Percentiles rank a stretch among this genome's conserved stretches.
Conservation (phyloP, 2,797 vertebrate species). For the Clamator glandarius region DNA sequence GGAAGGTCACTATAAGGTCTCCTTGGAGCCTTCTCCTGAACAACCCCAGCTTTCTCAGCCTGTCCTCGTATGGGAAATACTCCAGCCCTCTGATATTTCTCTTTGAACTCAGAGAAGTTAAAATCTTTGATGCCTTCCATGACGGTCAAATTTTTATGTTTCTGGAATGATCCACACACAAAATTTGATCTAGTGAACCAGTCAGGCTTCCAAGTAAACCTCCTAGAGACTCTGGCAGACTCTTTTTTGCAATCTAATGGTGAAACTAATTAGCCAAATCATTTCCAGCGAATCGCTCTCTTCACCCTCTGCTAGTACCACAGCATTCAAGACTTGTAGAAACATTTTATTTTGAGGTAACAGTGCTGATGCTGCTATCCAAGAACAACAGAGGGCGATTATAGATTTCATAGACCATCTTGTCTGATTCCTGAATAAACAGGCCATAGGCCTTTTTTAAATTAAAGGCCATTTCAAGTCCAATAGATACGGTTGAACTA, state of each 20-base stretch:
- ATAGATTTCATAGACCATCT: constrained; percentile 3
- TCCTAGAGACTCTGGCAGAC: background rate
- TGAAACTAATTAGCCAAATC: background rate
- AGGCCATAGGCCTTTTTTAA: background rate
- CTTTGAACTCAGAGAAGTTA: background rate
- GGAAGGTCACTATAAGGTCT: too few species aligned
- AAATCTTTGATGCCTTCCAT: background rate
- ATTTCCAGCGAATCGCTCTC: constrained; percentile 24
- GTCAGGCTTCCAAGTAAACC: background rate
- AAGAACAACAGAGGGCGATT: constrained; percentile 37
- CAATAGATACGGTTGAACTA: background rate
- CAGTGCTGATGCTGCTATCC: background rate
- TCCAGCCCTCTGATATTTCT: too few species aligned
- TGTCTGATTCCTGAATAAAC: constrained; percentile 35
- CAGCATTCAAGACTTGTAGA: background rate
- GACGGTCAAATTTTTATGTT: background rate
- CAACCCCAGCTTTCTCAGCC: too few species aligned
- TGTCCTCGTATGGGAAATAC: too few species aligned
- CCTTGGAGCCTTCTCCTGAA: too few species aligned
- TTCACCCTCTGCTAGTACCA: background rate
- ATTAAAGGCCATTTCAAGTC: constrained; percentile 11
- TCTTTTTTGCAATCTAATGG: background rate
- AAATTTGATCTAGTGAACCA: background rate
- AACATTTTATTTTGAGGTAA: constrained; percentile 18
- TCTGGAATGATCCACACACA: background rate